phyloP scores from a whole-genome alignment of 2,797 vertebrate species.

The Muscicapa striata region DNA sequence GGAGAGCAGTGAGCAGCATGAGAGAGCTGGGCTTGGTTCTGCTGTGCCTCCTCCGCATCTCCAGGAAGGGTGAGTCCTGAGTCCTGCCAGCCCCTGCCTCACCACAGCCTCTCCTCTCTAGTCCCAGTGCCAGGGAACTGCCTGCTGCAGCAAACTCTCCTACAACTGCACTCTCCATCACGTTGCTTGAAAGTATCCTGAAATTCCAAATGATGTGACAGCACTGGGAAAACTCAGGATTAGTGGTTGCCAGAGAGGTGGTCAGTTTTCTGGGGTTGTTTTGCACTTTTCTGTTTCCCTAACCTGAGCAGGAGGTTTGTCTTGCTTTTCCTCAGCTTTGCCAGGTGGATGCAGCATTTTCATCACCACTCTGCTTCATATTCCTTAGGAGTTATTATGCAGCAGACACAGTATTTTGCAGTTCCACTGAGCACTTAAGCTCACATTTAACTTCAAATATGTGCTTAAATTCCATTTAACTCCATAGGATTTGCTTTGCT shows the following conservation, averaged over 20 bases:
- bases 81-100: neutral
- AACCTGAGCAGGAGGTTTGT: neutral
- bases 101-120: neutral
- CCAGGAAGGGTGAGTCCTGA: constrained; percentile 63
- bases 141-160: neutral
- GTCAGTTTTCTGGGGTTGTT: neutral
- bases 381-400: neutral
- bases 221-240: neutral
- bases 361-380: fast-evolving
- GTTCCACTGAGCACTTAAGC: neutral
- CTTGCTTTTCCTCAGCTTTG: neutral
- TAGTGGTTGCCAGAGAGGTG: neutral
- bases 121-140: neutral
- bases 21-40: neutral
- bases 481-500: neutral
- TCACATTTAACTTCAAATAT: neutral
- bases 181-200: neutral
- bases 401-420: neutral
- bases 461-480: neutral
- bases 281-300: neutral
- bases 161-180: neutral
- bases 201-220: neutral
- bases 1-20: constrained; percentile 10
- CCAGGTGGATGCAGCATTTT: neutral
- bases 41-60: constrained; percentile 35